These are phyloP conservation scores for Fragum sueziense DNA, from an alignment of 2,888 invertebrate species.

Conservation along the genomic window DNA sequence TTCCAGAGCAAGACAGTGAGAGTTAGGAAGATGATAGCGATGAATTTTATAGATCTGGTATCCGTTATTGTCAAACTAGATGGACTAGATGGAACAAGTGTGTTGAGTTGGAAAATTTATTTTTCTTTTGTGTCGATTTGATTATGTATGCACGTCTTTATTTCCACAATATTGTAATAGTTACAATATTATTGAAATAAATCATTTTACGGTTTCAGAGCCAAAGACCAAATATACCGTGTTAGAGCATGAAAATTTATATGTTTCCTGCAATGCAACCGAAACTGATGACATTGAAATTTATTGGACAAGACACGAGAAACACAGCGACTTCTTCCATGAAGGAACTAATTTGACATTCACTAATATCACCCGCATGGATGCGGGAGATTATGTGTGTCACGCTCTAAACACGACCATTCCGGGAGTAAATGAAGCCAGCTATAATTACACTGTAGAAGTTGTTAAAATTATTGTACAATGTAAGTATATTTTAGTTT, in stretches of 20 bases:
- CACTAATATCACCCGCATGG: slow-evolving; percentile 24
- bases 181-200: too few species aligned
- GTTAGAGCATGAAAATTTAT: slow-evolving; percentile 30
- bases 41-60: too few species aligned
- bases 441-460: slow-evolving; percentile 23
- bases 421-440: slow-evolving; percentile 27
- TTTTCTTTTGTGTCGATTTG: too few species aligned
- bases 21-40: too few species aligned
- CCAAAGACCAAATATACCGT: not conserved
- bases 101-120: too few species aligned
- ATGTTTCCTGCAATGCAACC: slow-evolving; percentile 31
- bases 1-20: too few species aligned
- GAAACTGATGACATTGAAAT: slow-evolving; percentile 15
- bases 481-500: slow-evolving; percentile 34
- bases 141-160: too few species aligned
- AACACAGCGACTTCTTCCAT: slow-evolving; percentile 21
- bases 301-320: slow-evolving; percentile 41
- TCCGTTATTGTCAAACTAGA: too few species aligned
- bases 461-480: slow-evolving; percentile 32
- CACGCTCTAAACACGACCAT: slow-evolving; percentile 37
- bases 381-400: slow-evolving; percentile 40
- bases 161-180: too few species aligned
- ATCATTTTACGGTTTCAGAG: too few species aligned
- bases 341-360: slow-evolving; percentile 32
- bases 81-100: too few species aligned